Evolutionary conservation across 2,113 vertebrate species (phyloP), one percentile per base, ranked within the genome.

Genomic region (Clarias magur): DNA sequence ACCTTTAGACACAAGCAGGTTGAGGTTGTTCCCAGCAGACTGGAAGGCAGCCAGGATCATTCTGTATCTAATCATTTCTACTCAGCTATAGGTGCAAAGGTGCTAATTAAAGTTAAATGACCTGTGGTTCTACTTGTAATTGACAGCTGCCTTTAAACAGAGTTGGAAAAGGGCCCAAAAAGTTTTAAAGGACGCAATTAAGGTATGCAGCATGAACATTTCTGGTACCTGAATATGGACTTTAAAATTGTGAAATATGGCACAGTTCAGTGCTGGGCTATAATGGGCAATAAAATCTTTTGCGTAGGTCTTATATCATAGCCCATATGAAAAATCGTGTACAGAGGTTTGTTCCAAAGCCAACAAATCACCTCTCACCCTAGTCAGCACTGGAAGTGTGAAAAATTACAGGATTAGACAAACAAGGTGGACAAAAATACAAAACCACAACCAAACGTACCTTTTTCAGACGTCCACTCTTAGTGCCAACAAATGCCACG

Each of bases 401-500:
- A 59, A 78, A 65, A 65, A 48, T 19, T 13, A 7, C 25, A 57
- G 12, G 19, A 3, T 54, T 13, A 34, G 23, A 65, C n/a, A 19
- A 62, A 48, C 48, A 82, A 12, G 16, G 59, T 21, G 25, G 11
- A 38, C 9, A 56, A 21, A 13, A 27, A 21, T 9, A 34, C 3
- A 53, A 38, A 62, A 60, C 54, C 65, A 42, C 30, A 65, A 56
- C 11, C 30, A 68, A 15, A 86, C 96, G 93, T 93, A 99, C 98
- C 97, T 99, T 99, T 93, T 98, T 99, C 59, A 99, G 94, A 53
- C 94, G 97, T 92, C 98, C 98, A 0, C 95, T 98, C 94, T 98
- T 99, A 4, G 98, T 99, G 80, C 98, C 98, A 87, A 99, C 96
- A 0, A 99, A 99, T 59, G 98, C 97, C 88, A 99, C 97, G 0